Evolutionary conservation across 1,140 invertebrate species (phyloP).

Genomic region (Calephelis virginiensis): DNA sequence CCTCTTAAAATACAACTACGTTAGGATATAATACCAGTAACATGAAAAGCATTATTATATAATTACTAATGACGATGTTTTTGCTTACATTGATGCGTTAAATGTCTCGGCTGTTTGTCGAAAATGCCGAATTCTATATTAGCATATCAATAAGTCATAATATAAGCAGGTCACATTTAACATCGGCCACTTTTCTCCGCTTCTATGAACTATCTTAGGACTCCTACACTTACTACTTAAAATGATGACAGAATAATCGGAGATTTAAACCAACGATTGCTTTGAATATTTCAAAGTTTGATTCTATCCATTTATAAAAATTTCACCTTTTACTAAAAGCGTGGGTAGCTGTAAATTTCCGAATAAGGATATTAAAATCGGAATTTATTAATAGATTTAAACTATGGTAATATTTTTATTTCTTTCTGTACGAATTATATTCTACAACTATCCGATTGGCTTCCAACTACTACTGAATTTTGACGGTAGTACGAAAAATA

Average conservation of each 20-base stretch:
- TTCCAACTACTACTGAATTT: too few relatives aligned
- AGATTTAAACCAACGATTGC: neutral
- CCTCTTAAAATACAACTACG: conserved; percentile 20
- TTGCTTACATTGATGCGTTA: conserved; percentile 8
- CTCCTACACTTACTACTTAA: conserved; percentile 13
- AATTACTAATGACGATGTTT: conserved; percentile 13
- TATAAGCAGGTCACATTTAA: conserved; percentile 18
- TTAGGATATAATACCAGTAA: conserved; percentile 19
- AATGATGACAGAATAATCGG: conserved; percentile 9
- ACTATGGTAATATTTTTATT: too few relatives aligned
- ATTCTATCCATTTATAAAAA: neutral
- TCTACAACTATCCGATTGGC: too few relatives aligned
- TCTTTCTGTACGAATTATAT: too few relatives aligned
- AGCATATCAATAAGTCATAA: neutral
- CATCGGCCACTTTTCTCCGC: conserved; percentile 18
- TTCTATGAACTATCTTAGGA: conserved; percentile 17
- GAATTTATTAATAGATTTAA: too few relatives aligned
- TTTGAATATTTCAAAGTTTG: neutral
- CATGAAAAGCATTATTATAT: conserved; percentile 20
- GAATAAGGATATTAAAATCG: neutral
- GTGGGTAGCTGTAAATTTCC: neutral
- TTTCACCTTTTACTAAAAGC: neutral
- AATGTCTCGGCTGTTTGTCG: neutral
- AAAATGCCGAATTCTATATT: neutral
- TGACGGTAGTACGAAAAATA: too few relatives aligned